Evolutionary conservation across 2,113 vertebrate species (phyloP).

Genomic region (Myrmecophaga tridactyla): DNA sequence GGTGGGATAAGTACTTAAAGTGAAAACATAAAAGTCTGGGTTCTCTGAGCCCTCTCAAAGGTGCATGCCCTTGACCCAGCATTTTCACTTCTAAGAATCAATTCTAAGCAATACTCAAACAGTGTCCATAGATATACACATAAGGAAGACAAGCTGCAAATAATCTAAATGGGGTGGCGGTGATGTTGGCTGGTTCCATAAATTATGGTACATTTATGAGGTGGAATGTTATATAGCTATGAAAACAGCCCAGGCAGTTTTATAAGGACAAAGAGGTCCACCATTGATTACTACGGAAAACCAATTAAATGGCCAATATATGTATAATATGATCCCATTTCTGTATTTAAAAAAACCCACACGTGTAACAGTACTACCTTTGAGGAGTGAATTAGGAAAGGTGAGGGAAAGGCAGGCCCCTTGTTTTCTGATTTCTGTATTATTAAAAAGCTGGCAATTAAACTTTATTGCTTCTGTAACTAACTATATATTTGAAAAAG

Average conservation of each 20-base stretch:
- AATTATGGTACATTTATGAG: background rate
- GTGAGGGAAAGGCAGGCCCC: background rate
- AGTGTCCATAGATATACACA: background rate
- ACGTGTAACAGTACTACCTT: background rate
- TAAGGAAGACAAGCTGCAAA: background rate
- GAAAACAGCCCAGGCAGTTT: background rate
- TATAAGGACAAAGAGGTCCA: background rate
- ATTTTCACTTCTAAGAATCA: background rate
- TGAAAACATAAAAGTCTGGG: background rate
- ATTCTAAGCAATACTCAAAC: background rate
- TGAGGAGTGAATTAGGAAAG: background rate
- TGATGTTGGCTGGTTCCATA: background rate
- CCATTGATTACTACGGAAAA: background rate
- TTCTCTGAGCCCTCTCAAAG: background rate
- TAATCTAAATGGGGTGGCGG: background rate
- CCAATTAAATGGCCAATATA: background rate
- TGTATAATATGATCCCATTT: background rate
- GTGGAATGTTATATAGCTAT: background rate
- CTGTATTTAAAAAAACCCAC: background rate
- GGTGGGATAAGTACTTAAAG: background rate
- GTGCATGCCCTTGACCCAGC: background rate
- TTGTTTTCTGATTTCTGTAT: background rate
- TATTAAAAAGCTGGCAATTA: background rate
- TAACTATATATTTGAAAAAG: slow-evolving; percentile 48
- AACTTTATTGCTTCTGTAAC: background rate